Conservation (phyloP, 2,888 invertebrate species). For the Orchestes rusci region DNA sequence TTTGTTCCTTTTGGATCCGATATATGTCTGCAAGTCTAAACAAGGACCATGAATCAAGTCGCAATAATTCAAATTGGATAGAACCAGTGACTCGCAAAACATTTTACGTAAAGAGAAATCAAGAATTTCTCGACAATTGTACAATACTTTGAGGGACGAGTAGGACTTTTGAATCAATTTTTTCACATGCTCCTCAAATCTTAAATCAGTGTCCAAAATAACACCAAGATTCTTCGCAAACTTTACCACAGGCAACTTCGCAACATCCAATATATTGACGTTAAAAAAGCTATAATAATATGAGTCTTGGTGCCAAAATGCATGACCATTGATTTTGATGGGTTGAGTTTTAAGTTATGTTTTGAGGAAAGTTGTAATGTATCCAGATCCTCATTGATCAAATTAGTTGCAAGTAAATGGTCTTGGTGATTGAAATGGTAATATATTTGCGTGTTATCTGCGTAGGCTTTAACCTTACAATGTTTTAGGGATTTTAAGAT, state of each 20-base stretch:
- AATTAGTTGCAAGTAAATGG: not conserved
- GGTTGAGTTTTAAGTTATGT: not conserved
- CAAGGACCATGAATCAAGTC: too few relatives aligned
- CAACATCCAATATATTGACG: not conserved
- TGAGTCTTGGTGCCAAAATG: not conserved
- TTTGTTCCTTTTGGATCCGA: too few relatives aligned
- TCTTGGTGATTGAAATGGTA: not conserved
- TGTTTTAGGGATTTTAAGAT: not conserved
- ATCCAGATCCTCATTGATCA: not conserved
- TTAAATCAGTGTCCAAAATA: not conserved
- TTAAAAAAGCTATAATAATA: not conserved
- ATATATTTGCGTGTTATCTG: conserved; percentile 1
- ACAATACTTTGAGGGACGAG: not conserved
- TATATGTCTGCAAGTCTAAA: too few relatives aligned
- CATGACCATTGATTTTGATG: not conserved
- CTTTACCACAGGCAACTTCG: not conserved
- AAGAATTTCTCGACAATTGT: not conserved
- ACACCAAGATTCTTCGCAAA: not conserved
- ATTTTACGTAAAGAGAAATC: not conserved
- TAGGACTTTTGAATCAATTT: not conserved
- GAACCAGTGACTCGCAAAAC: too few relatives aligned
- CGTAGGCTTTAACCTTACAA: not conserved
- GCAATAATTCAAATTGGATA: too few relatives aligned
- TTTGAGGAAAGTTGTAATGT: not conserved
- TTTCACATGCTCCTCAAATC: not conserved